Base-by-base conservation (phyloP, 2,113 vertebrate genomes). In the Ictidomys tridecemlineatus region DNA sequence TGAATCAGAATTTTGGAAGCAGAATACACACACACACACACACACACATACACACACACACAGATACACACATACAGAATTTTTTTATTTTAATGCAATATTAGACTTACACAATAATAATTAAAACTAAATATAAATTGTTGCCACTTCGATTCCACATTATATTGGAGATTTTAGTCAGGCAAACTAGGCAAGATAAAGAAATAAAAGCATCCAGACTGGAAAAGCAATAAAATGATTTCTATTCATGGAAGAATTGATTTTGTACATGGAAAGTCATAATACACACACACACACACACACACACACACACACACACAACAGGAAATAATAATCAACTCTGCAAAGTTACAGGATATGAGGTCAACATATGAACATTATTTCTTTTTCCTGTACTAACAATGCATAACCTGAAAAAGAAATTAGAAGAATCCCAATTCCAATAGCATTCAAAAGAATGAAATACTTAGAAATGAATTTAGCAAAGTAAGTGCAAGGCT, bases 111-210 rank as follows among this genome's bases (percentile, higher is more conserved):
- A 67, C 42, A 90, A 92, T 17, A 90, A 92, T 17, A 73, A 10
- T 73, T 89, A 93, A 90, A 37, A 87, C 42, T 51, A 74, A 77
- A 78, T 72, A 45, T 48, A 89, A 92, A 78, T 14, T 51, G n/a
- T 83, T 78, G 30, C 13, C 4, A 39, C 6, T 51, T 96, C 10
- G 67, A n/a, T 56, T 92, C n/a, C 92, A n/a, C n/a, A 74, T 42
- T 65, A 12, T 30, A 61, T 26, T 89, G 37, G 51, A 53, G 67
- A 17, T 34, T 96, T 51, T n/a, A 89, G 61, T 76, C 37, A 74
- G 34, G 61, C 24, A 89, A 58, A 82, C 77, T 51, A 91, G 61
- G 17, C 56, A 80, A 73, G 20, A 63, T 18, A 65, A 58, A 63
- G 37, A 92, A 85, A 92, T 39, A 77, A 78, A 93, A 91, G 7